Evolutionary conservation across 1,140 invertebrate genomes (phyloP), one percentile per base, ranked within the genome.

Genomic region (Ericerus pela): DNA sequence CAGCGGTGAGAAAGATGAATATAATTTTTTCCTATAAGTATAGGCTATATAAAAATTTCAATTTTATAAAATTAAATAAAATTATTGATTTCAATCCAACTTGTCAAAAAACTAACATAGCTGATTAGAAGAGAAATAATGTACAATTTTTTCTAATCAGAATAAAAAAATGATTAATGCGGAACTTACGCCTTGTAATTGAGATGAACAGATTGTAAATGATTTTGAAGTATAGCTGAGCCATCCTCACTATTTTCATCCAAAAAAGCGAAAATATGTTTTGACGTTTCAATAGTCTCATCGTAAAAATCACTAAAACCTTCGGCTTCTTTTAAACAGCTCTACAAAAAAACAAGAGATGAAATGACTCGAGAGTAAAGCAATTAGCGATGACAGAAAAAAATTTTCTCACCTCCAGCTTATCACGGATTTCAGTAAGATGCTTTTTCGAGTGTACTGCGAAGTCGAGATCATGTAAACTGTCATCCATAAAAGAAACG

Each of bases 391-490:
- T 24, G 16, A 16, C 37, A 8, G 41, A 47, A 24, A 47, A 47
- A 22, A 47, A 47, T 36, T 26, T 28, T 69, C 73, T 75, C 66
- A 86, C 84, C 70, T 82, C 74, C 57, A 88, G 67, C 56, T 75
- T 74, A 69, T 80, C 77, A 61, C 79, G 76, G 29, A 79, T 78
- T 64, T 85, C 80, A 28, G 77, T 66, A 38, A 86, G 74, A 65
- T 85, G 80, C 62, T 79, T 75, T 63, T 80, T 80, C 27, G 80
- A 87, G 58, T 79, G 74, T 20, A 86, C 79, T 53, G 76, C 76
- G 24, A 73, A 74, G 66, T 89, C 85, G 43, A 88, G 69, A 68
- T 86, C 81, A 60, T 81, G 78, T 60, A 77, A 74, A 41, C 80
- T 77, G 64, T 89, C 85, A 58, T 83, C 79, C 20, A 47, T 47